These are phyloP conservation scores for Nebria salina DNA, from an alignment of 2,888 invertebrate genomes.

Conservation along the genomic window DNA sequence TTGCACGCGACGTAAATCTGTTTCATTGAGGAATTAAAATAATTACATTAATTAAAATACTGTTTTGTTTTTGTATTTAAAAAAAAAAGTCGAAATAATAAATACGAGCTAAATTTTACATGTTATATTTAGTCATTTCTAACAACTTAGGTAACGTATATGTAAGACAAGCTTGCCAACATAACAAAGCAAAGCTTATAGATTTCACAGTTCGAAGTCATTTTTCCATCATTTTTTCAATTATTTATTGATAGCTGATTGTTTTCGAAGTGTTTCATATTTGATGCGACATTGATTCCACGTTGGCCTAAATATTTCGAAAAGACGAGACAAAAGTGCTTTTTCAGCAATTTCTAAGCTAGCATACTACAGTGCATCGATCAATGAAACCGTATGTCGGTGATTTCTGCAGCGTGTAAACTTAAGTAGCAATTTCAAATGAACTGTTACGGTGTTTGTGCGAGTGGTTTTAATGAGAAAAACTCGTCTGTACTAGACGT, in stretches of 20 bases:
- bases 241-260: background rate
- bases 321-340: background rate
- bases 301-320: background rate
- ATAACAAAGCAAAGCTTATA: background rate
- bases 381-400: background rate
- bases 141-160: background rate
- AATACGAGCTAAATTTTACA: no score
- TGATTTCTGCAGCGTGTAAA: no score
- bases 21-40: no score
- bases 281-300: background rate
- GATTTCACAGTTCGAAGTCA: background rate
- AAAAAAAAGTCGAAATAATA: no score
- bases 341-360: background rate
- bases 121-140: background rate
- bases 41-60: no score
- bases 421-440: no score
- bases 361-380: background rate
- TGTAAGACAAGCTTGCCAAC: background rate
- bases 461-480: no score
- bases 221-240: background rate
- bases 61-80: no score
- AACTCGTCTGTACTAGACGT: background rate
- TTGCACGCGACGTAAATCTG: no score
- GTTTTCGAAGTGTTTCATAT: background rate
- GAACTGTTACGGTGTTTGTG: no score